Base-by-base conservation (phyloP, 1,140 invertebrate genomes). In the Amyelois transitella region DNA sequence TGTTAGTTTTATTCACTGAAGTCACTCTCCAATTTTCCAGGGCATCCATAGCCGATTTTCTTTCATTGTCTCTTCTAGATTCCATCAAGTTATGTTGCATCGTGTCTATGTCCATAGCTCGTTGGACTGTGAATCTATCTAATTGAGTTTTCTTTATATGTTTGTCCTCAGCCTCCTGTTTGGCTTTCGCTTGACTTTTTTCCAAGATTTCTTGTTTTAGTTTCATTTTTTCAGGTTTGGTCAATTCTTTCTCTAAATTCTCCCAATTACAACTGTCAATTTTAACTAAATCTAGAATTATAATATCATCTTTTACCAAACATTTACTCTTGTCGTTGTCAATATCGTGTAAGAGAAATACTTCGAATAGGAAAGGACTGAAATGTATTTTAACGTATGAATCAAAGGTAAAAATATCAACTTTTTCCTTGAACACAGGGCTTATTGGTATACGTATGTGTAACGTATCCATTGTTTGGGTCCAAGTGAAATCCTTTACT, bases 401-500 rank as follows among this genome's bases (percentile, higher is more conserved):
- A 55, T 91, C 89, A 4, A 91, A 88, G 0, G 91, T 90, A 60
- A 94, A 91, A 18, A 94, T 73, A 76, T 94, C 91, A 0, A 92
- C 88, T 70, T 91, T 91, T 61, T 66, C 84, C 78, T 55, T 88
- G 74, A 68, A 89, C 50, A 62, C 88, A 10, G 72, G 88, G 45
- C 81, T 90, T 22, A 93, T 62, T 19, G 91, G 90, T 7, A 93
- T 86, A 60, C 85, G 80, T 60, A 94, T 88, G 38, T 91, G 85
- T 18, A 94, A 64, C 19, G 66, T 76, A 32, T 89, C 80, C 21
- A 75, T 62, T 2, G 91, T 92, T 86, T 94, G 93, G 48, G 88
- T 90, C 93, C 93, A 94, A 43, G 87, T 90, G 66, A 89, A 93
- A 84, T 94, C 90, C 84, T 93, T 93, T 5, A 94, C 83, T 66